These are phyloP conservation scores for Herpailurus yagouaroundi DNA, from an alignment of 2,113 vertebrate species.

Conservation along the genomic window DNA sequence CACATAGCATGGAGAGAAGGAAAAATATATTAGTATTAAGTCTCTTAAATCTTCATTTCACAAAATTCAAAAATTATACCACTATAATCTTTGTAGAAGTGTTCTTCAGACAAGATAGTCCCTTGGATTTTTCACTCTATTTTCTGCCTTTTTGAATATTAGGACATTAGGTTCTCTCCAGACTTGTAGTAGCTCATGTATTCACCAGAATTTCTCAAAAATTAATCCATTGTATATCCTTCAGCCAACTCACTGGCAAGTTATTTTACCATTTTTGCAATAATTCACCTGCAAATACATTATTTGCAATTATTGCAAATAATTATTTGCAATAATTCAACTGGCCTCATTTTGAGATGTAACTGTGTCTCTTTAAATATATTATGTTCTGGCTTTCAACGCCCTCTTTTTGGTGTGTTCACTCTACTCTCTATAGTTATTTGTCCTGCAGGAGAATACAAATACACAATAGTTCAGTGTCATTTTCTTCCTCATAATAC, in stretches of 20 bases:
- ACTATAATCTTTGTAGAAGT: neutral
- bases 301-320: no score
- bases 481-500: neutral
- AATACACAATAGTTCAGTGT: neutral
- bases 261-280: neutral
- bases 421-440: conserved; percentile 18
- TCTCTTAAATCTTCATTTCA: neutral
- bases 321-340: neutral
- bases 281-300: neutral
- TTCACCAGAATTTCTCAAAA: neutral
- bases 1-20: neutral
- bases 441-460: neutral
- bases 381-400: neutral
- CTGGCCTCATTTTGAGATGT: neutral
- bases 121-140: neutral
- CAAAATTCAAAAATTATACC: neutral
- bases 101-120: neutral
- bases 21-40: neutral
- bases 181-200: neutral
- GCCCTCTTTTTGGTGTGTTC: neutral
- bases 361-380: neutral
- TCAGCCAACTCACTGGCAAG: neutral
- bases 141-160: neutral
- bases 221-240: neutral
- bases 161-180: neutral